Evolutionary conservation across 2,113 vertebrate species (phyloP).

Genomic region (Tonatia bakeri): DNA sequence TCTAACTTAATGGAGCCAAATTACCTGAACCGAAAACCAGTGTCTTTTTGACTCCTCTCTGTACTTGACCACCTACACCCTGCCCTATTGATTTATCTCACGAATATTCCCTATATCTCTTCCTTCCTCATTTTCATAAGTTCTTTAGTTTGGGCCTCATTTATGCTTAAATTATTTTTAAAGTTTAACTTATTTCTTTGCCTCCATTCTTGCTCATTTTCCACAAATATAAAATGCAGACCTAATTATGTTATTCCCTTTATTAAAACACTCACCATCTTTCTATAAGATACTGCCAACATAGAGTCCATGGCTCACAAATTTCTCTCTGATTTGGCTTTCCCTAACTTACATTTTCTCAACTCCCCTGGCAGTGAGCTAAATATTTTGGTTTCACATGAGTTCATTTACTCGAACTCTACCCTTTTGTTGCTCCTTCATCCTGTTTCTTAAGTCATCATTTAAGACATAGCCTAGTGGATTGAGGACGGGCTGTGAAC

Average conservation of each 20-base stretch:
- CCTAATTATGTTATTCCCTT: neutral
- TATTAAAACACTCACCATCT: neutral
- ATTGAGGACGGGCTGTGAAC: too few species aligned
- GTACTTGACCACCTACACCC: neutral
- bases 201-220: neutral
- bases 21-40: neutral
- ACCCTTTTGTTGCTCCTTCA: neutral
- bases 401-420: neutral
- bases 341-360: neutral
- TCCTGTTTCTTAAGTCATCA: neutral
- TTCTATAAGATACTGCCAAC: neutral
- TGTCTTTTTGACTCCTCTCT: neutral
- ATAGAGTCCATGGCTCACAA: neutral
- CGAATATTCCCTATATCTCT: neutral
- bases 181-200: neutral
- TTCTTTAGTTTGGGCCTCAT: neutral
- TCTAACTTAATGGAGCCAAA: neutral
- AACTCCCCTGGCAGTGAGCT: neutral
- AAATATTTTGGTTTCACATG: neutral
- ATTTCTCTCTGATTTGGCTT: neutral
- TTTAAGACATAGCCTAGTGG: neutral
- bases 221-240: neutral
- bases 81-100: neutral
- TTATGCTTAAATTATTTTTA: neutral
- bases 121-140: neutral